Evolutionary conservation across 2,113 vertebrate genomes (phyloP), one percentile per base, ranked within the genome.

Genomic region (Mormoops blainvillei): DNA sequence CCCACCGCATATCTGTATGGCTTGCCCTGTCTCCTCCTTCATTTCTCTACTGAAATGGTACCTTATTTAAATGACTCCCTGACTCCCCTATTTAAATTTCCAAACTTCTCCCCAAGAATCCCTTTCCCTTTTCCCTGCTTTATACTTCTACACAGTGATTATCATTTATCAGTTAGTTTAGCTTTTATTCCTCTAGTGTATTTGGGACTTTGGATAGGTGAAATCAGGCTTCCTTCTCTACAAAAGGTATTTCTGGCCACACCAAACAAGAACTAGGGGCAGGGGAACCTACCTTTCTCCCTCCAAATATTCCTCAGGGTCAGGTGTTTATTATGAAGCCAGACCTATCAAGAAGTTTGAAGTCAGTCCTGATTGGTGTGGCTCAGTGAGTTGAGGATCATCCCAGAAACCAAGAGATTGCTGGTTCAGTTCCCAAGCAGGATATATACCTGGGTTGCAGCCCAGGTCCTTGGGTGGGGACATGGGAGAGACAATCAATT

Each of bases 41-140:
- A 94, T 38, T 70, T 82, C 45, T 63, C 36, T 83, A 80, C 28
- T 74, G 22, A 85, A 63, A 92, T 67, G 12, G n/a, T 31, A 61
- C 70, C 70, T 91, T 74, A 54, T 56, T 77, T 81, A 94, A 87
- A 90, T 93, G 50, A 93, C 61, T 96, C 36, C 43, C 56, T 41
- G 33, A 50, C 10, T 68, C 13, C 19, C 4, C 1, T 82, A 31
- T 78, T 73, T 92, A 86, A 89, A 89, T 56, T 56, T 48, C 54
- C 26, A 89, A 76, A 4, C n/a, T 31, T 95, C 8, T 67, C 15
- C 36, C 5, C 31, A 56, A 70, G 65, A 61, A 33, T 63, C 31
- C 56, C 43, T 93, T 89, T 96, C 61, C 43, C 26, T 68, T 76
- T 65, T 5, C 22, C 20, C 58, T 68, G 58, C 52, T 86, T 84